Percentiles rank a stretch among this genome's conserved stretches.
These are phyloP conservation scores for Drosophila glabriapex DNA, from an alignment of 2,888 invertebrate species.

Conservation along the genomic window DNA sequence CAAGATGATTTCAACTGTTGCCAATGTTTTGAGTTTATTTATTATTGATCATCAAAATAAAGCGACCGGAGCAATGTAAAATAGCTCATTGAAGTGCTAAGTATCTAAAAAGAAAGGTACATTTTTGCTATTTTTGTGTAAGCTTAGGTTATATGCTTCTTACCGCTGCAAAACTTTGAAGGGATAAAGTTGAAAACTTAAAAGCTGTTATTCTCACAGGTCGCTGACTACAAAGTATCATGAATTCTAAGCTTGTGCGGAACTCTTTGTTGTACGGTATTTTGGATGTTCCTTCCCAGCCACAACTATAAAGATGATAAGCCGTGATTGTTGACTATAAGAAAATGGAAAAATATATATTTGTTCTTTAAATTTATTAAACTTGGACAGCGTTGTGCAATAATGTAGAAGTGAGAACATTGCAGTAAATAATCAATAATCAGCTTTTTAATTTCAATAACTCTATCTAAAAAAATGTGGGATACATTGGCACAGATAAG, in stretches of 20 bases:
- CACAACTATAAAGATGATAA: slow-evolving; percentile 78
- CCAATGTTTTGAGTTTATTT: not conserved
- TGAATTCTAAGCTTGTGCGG: slow-evolving; percentile 72
- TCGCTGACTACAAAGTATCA: slow-evolving; percentile 83
- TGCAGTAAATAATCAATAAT: not conserved
- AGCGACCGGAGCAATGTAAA: slow-evolving; percentile 84
- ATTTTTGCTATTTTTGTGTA: not conserved
- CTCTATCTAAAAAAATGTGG: not conserved
- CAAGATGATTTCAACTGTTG: not conserved
- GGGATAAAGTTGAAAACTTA: slow-evolving; percentile 84
- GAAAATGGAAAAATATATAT: not conserved
- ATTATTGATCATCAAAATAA: slow-evolving; percentile 64
- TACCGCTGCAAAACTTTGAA: slow-evolving; percentile 84
- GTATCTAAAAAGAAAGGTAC: slow-evolving; percentile 68
- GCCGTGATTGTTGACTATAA: slow-evolving; percentile 78
- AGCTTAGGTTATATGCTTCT: not conserved
- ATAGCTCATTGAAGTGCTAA: slow-evolving; percentile 85
- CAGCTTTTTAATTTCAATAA: not conserved
- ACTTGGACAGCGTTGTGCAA: not conserved
- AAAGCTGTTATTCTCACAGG: slow-evolving; percentile 83
- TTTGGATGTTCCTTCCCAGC: slow-evolving; percentile 77
- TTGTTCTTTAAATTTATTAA: not conserved
- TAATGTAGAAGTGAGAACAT: not conserved
- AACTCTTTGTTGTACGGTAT: slow-evolving; percentile 53
- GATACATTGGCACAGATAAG: not conserved